Conservation (phyloP, 2,888 invertebrate species). For the Ernsta delagoae region DNA sequence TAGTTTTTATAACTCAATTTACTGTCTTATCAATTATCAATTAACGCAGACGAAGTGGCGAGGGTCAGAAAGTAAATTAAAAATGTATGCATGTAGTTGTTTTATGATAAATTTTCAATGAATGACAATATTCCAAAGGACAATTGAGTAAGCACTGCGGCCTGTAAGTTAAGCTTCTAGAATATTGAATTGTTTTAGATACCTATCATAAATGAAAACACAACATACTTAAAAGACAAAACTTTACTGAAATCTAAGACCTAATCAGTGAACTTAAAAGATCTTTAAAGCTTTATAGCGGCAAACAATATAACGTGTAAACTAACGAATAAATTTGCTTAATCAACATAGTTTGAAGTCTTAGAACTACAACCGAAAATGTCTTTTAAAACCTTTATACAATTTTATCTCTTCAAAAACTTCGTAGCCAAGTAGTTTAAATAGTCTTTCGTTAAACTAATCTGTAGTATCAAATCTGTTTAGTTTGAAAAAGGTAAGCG, state of each 20-base stretch:
- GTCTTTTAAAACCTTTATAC: too few species aligned
- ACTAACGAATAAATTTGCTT: conserved; percentile 1
- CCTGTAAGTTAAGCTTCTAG: background rate
- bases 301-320: background rate
- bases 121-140: background rate
- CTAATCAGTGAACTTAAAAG: background rate
- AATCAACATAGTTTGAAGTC: background rate
- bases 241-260: background rate
- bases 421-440: too few species aligned
- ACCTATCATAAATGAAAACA: too few species aligned
- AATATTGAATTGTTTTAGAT: too few species aligned
- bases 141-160: background rate
- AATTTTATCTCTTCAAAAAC: too few species aligned
- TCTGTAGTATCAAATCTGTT: conserved; percentile 20
- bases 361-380: background rate
- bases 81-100: too few species aligned
- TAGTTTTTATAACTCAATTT: too few species aligned
- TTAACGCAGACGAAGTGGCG: too few species aligned
- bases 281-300: background rate
- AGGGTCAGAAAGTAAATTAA: too few species aligned
- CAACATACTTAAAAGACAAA: background rate
- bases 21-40: too few species aligned
- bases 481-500: conserved; percentile 54
- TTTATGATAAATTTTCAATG: too few species aligned
- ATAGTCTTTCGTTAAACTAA: too few species aligned